These are phyloP conservation scores for Peromyscus maniculatus DNA, from an alignment of 2,113 vertebrate species.

Conservation along the genomic window DNA sequence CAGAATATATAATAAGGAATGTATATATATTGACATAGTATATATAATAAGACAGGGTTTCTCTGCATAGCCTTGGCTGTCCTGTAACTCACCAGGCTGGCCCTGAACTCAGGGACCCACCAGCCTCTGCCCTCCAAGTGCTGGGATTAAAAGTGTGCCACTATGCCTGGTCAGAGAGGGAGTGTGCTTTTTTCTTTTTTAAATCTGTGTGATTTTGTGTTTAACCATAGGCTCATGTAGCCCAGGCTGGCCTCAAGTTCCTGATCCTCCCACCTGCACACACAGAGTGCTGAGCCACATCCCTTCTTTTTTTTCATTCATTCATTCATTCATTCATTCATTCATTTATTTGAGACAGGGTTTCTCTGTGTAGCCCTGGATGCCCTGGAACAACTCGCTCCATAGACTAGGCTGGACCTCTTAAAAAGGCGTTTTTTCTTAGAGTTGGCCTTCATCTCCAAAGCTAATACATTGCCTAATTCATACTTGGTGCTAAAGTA, in stretches of 20 bases:
- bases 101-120: neutral
- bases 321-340: too few species aligned
- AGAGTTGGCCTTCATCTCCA: neutral
- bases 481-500: neutral
- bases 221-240: neutral
- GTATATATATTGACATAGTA: neutral
- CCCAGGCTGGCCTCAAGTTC: neutral
- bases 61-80: neutral
- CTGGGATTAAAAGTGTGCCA: neutral
- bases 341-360: neutral
- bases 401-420: neutral
- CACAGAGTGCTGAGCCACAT: neutral
- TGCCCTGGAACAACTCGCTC: neutral
- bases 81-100: neutral
- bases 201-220: neutral
- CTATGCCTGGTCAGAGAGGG: too few species aligned
- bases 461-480: neutral
- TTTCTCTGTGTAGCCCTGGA: neutral
- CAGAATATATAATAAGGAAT: neutral
- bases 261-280: neutral
- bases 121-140: neutral
- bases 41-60: neutral
- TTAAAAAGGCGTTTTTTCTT: neutral
- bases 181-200: neutral
- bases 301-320: neutral